A percentile compares a stretch with the other conserved stretches of the same genome.
Evolutionary conservation across 2,888 invertebrate species (phyloP).

Genomic region (Cryptocephalus moraei): DNA sequence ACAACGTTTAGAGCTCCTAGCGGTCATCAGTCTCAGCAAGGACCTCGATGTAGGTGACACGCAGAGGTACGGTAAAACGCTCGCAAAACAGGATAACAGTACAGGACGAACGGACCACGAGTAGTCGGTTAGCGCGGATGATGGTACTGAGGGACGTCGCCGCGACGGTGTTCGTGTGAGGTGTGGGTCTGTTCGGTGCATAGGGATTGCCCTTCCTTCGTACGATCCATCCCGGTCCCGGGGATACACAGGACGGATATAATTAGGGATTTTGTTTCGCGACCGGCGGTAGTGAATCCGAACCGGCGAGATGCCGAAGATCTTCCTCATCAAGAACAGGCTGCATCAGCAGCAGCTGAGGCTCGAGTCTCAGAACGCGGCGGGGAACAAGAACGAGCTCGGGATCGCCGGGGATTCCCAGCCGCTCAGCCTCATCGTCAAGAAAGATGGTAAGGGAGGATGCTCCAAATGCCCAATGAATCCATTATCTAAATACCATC

Average conservation of each 20-base stretch:
- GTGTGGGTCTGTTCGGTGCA: too few species aligned
- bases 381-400: constrained; percentile 51
- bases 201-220: too few species aligned
- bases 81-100: too few species aligned
- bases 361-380: constrained; percentile 72
- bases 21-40: constrained; percentile 41
- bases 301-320: constrained; percentile 68
- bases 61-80: neutral
- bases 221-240: too few species aligned
- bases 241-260: too few species aligned
- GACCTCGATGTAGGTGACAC: constrained; percentile 29
- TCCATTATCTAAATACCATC: too few species aligned
- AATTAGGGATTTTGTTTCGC: too few species aligned
- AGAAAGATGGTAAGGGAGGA: constrained; percentile 34
- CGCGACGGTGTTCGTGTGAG: neutral
- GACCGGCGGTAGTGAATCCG: too few species aligned
- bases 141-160: constrained; percentile 5
- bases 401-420: constrained; percentile 41
- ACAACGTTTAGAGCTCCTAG: constrained; percentile 20
- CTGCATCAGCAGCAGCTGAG: constrained; percentile 84
- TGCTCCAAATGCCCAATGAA: too few species aligned
- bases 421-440: constrained; percentile 51
- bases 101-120: neutral
- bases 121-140: neutral
- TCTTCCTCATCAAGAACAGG: constrained; percentile 83